Evolutionary conservation across 2,113 vertebrate genomes (phyloP).

Genomic region (Corythornis vintsioides): DNA sequence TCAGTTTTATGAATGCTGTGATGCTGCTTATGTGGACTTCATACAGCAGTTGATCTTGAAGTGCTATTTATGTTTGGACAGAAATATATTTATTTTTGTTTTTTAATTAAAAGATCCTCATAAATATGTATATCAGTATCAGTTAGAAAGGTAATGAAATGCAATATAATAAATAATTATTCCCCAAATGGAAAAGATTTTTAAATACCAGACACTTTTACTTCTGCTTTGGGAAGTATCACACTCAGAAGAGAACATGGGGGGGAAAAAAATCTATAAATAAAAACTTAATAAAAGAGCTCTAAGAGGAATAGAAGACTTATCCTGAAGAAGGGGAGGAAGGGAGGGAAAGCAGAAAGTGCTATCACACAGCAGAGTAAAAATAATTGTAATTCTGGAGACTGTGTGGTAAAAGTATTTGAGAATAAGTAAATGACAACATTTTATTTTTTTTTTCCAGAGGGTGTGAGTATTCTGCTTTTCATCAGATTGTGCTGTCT

Average conservation of each 20-base stretch:
- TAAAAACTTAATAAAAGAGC: neutral
- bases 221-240: constrained; percentile 33
- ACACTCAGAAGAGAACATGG: constrained; percentile 5
- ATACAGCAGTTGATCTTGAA: neutral
- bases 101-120: neutral
- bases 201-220: neutral
- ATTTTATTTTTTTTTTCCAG: neutral
- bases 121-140: neutral
- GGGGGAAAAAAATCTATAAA: constrained; percentile 36
- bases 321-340: constrained; percentile 36
- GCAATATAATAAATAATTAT: constrained; percentile 18
- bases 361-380: constrained; percentile 54
- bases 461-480: constrained; percentile 14
- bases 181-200: neutral
- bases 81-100: neutral
- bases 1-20: neutral
- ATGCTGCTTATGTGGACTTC: neutral
- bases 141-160: neutral
- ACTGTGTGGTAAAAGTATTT: constrained; percentile 36
- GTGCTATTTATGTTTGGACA: neutral
- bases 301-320: constrained; percentile 23
- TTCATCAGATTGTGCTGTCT: constrained; percentile 54
- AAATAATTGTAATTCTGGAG: constrained; percentile 61
- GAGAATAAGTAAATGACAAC: constrained; percentile 41
- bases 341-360: constrained; percentile 17